These are phyloP conservation scores for Halocynthia roretzi DNA, from an alignment of 23 tunicate species.

Conservation along the genomic window DNA sequence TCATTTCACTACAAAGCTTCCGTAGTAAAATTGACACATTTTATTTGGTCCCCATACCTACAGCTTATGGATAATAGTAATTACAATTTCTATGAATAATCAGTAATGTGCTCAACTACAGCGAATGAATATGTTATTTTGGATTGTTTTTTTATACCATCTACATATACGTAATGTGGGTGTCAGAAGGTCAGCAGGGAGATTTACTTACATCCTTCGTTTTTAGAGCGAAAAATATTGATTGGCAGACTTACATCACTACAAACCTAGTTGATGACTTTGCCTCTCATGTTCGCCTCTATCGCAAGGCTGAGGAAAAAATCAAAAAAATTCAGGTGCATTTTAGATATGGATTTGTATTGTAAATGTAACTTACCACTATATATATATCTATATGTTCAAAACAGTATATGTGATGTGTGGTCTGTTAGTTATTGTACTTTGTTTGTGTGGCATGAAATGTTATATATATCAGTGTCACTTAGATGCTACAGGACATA, in stretches of 20 bases:
- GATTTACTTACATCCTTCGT: not conserved
- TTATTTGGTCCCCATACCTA: no score
- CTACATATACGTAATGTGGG: not conserved
- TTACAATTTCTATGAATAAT: no score
- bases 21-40: no score
- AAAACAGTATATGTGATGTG: no score
- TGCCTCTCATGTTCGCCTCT: conserved; percentile 70
- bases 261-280: conserved; percentile 75
- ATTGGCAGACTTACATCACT: conserved; percentile 86
- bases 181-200: not conserved
- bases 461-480: not conserved
- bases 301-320: conserved; percentile 71
- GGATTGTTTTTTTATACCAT: not conserved
- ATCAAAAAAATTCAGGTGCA: conserved; percentile 21
- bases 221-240: conserved; percentile 55
- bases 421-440: no score
- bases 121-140: no score
- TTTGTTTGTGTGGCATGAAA: not conserved
- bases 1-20: no score
- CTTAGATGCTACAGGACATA: not conserved
- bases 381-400: no score
- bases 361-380: no score
- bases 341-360: not conserved
- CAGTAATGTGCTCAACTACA: no score
- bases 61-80: no score